Evolutionary conservation across 2,888 invertebrate genomes (phyloP).

Genomic region (Polyommatus iphigenia): DNA sequence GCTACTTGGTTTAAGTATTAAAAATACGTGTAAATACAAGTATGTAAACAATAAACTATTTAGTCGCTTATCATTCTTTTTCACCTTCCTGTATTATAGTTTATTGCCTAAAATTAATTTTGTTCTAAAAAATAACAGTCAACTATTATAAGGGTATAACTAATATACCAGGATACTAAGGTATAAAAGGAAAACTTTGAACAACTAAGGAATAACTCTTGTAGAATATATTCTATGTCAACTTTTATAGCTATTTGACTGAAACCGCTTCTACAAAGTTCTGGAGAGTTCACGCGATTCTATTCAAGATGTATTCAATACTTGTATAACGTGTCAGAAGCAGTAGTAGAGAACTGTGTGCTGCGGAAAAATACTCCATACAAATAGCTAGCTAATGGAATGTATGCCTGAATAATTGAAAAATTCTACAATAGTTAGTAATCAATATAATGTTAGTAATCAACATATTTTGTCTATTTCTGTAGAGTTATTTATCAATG

Average conservation of each 20-base stretch:
- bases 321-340: not conserved
- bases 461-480: not conserved
- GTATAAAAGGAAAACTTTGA: no score
- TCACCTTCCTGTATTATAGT: no score
- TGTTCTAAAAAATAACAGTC: no score
- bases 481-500: not conserved
- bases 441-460: not conserved
- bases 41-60: no score
- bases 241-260: not conserved
- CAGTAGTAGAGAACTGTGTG: not conserved
- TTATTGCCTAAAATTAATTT: no score
- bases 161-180: no score
- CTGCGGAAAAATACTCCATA: not conserved
- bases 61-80: no score
- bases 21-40: no score
- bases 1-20: no score
- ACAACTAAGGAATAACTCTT: not conserved
- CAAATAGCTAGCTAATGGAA: slow-evolving; percentile 13
- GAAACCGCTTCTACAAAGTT: not conserved
- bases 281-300: not conserved
- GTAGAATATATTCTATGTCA: not conserved
- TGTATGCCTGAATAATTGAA: not conserved
- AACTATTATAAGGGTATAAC: no score
- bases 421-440: not conserved
- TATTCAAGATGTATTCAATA: slow-evolving; percentile 11